Evolutionary conservation across 2,888 invertebrate species (phyloP), one percentile per base, ranked within the genome.

Genomic region (Noctua janthina): DNA sequence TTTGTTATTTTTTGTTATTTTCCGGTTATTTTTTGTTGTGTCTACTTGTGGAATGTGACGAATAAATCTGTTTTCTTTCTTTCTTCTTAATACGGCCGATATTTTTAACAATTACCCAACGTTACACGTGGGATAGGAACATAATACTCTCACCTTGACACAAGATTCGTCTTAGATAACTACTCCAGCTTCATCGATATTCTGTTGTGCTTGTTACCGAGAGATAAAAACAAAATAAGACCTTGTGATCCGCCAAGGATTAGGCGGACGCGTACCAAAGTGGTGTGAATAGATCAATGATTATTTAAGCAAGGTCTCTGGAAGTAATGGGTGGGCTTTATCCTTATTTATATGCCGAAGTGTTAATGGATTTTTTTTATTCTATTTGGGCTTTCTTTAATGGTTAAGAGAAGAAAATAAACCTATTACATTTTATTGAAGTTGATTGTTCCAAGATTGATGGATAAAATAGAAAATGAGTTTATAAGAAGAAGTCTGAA

Each of bases 321-420:
- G 15, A 59, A 51, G 71, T 86, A 86, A 82, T 83, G 54, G 64
- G n/a, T 39, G n/a, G 72, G 68, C 20, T 81, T 85, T 85, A 73
- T 73, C 62, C 68, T 81, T 68, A 43, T 35, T 17, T 43, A 17
- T 8, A 13, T 13, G 13, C 29, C 29, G 1, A 29, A 59, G 35
- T 54, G 54, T 68, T 68, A n/a, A 62, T 80, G 71, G 67, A 49
- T 71, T 62, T 49, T 62, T 51, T 70, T 43, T 23, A 13, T 23
- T 7, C 29, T 11, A 35, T 51, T 67, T 35, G n/a, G 70, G 17
- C 13, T 49, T 70, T 59, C 29, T n/a, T 43, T 6, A 17, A 17
- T n/a, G n/a, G 7, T 68, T 68, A n/a, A 15, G 1, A n/a, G 46
- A 8, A n/a, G 46, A 68, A 68, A n/a, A 46, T 46, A 4, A 10